Base-by-base conservation (phyloP, 2,797 vertebrate species). In the Momotus momota region DNA sequence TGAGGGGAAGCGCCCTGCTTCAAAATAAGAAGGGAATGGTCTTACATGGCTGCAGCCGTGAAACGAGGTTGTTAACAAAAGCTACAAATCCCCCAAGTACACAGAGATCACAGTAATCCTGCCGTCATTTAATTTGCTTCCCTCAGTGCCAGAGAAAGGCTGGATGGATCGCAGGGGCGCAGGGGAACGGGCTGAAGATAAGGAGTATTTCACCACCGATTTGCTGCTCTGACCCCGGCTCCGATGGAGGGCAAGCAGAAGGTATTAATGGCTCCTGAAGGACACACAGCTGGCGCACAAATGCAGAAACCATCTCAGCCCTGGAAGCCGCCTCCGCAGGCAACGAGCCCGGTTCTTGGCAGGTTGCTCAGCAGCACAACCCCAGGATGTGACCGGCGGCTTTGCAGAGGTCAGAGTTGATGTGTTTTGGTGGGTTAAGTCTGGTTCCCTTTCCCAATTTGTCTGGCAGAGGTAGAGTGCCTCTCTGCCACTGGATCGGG, bases 61-160 rank as follows among this genome's bases (percentile, higher is more conserved):
- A 62, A 87, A 93, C 73, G 61, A 74, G 91, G 93, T 3, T 91
- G 91, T 85, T 93, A 91, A 93, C 82, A 94, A 81, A 55, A 74
- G 86, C 88, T 81, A 55, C 93, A 93, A 91, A 87, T 89, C 93
- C 95, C 91, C 25, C 57, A 38, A 5, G 82, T 12, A 49, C 4
- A 52, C 1, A 90, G 55, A 84, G 91, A 89, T 73, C 82, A 58
- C 4, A 23, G 79, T 74, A 93, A 92, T 93, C 86, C 91, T 54
- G 29, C 48, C 67, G 65, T 29, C 62, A 9, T 26, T 82, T 72
- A 45, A 80, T 80, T 75, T n/a, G 57, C 83, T 35, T 75, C 92
- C 77, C 75, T 38, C 4, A 2, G 85, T 78, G 94, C 54, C 80
- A 73, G 45, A 35, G 64, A 29, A 43, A 74, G 70, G 4, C 58